phyloP scores from a whole-genome alignment of 2,888 invertebrate species.

The Microdon myrmicae region DNA sequence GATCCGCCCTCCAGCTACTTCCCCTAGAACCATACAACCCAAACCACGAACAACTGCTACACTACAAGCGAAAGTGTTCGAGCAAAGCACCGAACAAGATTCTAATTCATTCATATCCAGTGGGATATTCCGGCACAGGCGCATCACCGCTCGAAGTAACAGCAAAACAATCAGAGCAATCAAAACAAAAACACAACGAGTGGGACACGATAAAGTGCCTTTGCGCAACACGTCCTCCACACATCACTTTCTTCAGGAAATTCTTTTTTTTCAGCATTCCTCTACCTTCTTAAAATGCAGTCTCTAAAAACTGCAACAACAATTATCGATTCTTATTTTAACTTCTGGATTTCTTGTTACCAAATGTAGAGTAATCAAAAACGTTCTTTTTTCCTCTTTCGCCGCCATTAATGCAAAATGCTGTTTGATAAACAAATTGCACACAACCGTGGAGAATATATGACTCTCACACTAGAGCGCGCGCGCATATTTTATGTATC shows the following conservation, averaged over 20 bases:
- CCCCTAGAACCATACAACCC: too few relatives aligned
- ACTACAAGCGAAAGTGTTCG: constrained; percentile 43
- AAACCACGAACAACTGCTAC: constrained; percentile 9
- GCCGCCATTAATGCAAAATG: constrained; percentile 30
- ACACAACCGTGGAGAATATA: too few relatives aligned
- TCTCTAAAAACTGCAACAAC: not conserved
- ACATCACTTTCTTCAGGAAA: not conserved
- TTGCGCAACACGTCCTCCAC: constrained; percentile 42
- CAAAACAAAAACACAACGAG: constrained; percentile 44
- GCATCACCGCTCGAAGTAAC: constrained; percentile 23
- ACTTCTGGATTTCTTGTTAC: constrained; percentile 5
- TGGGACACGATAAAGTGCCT: constrained; percentile 15
- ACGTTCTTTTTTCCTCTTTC: constrained; percentile 29
- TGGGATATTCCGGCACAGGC: constrained; percentile 27
- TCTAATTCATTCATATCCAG: constrained; percentile 42
- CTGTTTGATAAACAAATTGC: constrained; percentile 44
- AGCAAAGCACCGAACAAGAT: constrained; percentile 21
- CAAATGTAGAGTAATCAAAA: constrained; percentile 11
- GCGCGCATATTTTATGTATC: constrained; percentile 39
- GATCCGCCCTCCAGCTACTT: constrained; percentile 1
- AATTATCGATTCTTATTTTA: not conserved
- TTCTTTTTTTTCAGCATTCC: not conserved
- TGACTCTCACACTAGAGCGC: constrained; percentile 35
- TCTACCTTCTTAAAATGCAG: not conserved
- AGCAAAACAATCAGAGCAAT: constrained; percentile 28